Evolutionary conservation across 2,113 vertebrate genomes (phyloP), one percentile per base, ranked within the genome.

Genomic region (Siniperca knerii): DNA sequence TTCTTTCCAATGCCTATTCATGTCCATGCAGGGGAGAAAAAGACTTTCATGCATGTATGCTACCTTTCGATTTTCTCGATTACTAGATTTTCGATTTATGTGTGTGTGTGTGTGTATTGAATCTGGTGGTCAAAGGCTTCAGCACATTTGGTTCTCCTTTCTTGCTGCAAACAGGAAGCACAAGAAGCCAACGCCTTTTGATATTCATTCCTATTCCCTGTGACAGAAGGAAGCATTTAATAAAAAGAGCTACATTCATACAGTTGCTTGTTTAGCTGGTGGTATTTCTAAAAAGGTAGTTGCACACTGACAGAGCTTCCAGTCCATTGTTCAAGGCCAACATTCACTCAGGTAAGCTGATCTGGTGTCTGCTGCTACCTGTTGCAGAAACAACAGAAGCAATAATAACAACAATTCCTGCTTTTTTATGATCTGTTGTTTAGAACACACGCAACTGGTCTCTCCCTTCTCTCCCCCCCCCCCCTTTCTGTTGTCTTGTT

Each of bases 401-500:
- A 71, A 90, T 84, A 71, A 87, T 10, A 83, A 83, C 65, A 88
- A 65, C 50, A 64, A 64, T 76, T 86, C 44, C 9, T 75, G 55
- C 65, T 81, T 79, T 48, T 89, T 83, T 90, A 40, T 86, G 82
- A 91, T 93, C 85, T 69, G 74, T 85, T 77, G 89, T 92, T 87
- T 76, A 66, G 70, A 71, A 82, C 82, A 85, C 78, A 86, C 44
- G 42, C 77, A 77, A 81, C 81, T 70, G 25, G 25, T 25, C 25
- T 25, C n/a, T n/a, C n/a, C n/a, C n/a, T n/a, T n/a, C n/a, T n/a
- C n/a, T n/a, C n/a, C n/a, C n/a, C 52, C 13, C 44, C 57, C 65
- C 18, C 69, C 9, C 35, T 54, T 77, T 86, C 83, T 93, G 94
- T 93, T 91, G 90, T 92, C 82, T 87, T 68, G 76, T 83, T 86